Conservation (phyloP, 2,888 invertebrate genomes). For the Leucophenga montana region DNA sequence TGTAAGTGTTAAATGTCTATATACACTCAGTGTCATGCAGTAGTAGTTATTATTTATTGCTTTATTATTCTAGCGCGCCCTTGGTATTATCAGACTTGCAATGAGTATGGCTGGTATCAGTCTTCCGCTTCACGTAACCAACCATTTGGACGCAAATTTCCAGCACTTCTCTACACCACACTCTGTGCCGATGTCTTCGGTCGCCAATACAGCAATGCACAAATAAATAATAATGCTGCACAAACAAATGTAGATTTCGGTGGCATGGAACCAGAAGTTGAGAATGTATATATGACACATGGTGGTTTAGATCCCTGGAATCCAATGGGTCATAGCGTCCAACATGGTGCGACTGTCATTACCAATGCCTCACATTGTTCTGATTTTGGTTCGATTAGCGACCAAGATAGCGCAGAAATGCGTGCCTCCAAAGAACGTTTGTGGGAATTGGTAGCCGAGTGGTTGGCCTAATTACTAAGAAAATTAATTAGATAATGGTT, state of each 20-base stretch:
- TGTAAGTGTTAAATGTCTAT: conserved; percentile 47
- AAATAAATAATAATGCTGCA: conserved; percentile 48
- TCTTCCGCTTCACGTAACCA: conserved; percentile 78
- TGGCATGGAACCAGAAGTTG: conserved; percentile 72
- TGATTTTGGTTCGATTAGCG: conserved; percentile 64
- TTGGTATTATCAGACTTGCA: conserved; percentile 90
- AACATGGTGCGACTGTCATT: conserved; percentile 61
- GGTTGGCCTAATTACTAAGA: conserved; percentile 56
- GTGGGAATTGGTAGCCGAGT: conserved; percentile 59
- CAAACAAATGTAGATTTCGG: conserved; percentile 75
- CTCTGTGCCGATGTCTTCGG: conserved; percentile 66
- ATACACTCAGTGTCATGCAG: background rate
- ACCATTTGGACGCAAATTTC: conserved; percentile 74
- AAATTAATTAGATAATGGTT: background rate
- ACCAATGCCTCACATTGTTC: conserved; percentile 64
- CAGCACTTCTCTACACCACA: conserved; percentile 59
- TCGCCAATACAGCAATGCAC: conserved; percentile 50
- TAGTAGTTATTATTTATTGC: background rate
- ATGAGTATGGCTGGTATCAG: conserved; percentile 90
- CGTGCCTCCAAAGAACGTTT: conserved; percentile 63
- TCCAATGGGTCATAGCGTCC: conserved; percentile 72
- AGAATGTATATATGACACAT: conserved; percentile 75
- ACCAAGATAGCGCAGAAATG: conserved; percentile 61
- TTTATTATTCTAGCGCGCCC: conserved; percentile 76
- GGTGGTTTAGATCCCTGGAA: conserved; percentile 77